Conservation (phyloP, 2,888 invertebrate species). For the Agonum fuliginosum region DNA sequence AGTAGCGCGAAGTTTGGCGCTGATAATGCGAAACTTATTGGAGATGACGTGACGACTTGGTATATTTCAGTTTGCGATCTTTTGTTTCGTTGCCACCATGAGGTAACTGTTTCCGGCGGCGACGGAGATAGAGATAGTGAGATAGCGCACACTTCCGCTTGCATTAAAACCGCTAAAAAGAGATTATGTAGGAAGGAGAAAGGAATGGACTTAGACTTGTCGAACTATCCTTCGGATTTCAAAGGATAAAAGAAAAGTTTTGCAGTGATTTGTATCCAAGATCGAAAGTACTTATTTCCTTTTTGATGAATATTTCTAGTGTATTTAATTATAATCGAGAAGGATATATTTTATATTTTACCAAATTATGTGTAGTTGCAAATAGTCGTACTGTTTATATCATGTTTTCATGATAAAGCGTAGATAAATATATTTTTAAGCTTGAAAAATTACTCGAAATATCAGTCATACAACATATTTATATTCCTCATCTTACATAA, state of each 20-base stretch:
- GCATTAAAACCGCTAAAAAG: slow-evolving; percentile 15
- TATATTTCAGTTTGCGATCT: slow-evolving; percentile 33
- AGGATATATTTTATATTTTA: too few relatives aligned
- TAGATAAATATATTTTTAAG: too few relatives aligned
- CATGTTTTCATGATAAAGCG: too few relatives aligned
- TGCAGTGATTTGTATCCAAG: slow-evolving; percentile 5
- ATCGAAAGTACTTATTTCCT: too few relatives aligned
- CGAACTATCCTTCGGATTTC: slow-evolving; percentile 12
- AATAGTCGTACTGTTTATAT: too few relatives aligned
- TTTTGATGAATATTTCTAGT: too few relatives aligned
- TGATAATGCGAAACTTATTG: slow-evolving; percentile 55
- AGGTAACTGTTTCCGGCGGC: slow-evolving; percentile 24
- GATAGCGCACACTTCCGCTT: background rate
- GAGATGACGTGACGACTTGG: slow-evolving; percentile 45
- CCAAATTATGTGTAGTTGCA: too few relatives aligned
- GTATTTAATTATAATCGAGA: too few relatives aligned
- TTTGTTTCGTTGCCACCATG: slow-evolving; percentile 18
- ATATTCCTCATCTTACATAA: too few relatives aligned
- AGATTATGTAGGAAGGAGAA: background rate
- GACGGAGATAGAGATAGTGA: background rate
- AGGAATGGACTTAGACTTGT: background rate
- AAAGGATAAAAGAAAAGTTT: background rate
- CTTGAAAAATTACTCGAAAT: too few relatives aligned
- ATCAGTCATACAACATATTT: too few relatives aligned
- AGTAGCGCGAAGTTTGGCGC: slow-evolving; percentile 36